Conservation (phyloP, 2,888 invertebrate genomes). For the Stenoptilia bipunctidactyla region DNA sequence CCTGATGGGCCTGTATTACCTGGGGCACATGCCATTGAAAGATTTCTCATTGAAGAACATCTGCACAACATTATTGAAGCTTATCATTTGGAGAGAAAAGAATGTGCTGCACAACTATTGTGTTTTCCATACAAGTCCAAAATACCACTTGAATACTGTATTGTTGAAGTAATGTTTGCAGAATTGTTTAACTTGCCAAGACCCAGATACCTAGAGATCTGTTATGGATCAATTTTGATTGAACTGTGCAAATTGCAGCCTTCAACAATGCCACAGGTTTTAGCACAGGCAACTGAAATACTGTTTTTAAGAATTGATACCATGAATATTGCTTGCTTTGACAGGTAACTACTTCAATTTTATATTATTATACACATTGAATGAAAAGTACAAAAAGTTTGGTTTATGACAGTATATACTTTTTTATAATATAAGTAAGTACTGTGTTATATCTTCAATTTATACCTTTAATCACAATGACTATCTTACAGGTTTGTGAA, state of each 20-base stretch:
- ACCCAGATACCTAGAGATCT: slow-evolving; percentile 90
- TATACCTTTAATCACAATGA: too few relatives aligned
- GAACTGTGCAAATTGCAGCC: slow-evolving; percentile 98
- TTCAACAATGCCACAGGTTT: slow-evolving; percentile 95
- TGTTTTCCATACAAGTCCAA: slow-evolving; percentile 94
- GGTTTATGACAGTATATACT: too few relatives aligned
- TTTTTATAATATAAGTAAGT: too few relatives aligned
- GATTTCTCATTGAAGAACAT: slow-evolving; percentile 98
- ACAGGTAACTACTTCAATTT: too few relatives aligned
- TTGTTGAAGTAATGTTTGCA: slow-evolving; percentile 96
- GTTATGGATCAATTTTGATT: slow-evolving; percentile 94
- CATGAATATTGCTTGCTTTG: slow-evolving; percentile 97
- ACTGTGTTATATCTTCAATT: too few relatives aligned
- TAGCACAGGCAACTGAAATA: slow-evolving; percentile 98
- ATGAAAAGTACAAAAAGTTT: too few relatives aligned
- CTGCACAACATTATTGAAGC: slow-evolving; percentile 93
- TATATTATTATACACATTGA: too few relatives aligned
- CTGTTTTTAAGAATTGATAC: slow-evolving; percentile 95
- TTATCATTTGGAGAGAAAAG: slow-evolving; percentile 90
- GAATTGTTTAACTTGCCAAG: slow-evolving; percentile 94
- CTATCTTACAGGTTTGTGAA: slow-evolving; percentile 86
- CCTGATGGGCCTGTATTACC: slow-evolving; percentile 94
- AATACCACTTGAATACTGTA: slow-evolving; percentile 97
- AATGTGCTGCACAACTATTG: slow-evolving; percentile 92
- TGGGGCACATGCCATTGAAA: slow-evolving; percentile 96